These are phyloP conservation scores for Trichopria drosophilae DNA, from an alignment of 2,888 invertebrate genomes.

Conservation along the genomic window DNA sequence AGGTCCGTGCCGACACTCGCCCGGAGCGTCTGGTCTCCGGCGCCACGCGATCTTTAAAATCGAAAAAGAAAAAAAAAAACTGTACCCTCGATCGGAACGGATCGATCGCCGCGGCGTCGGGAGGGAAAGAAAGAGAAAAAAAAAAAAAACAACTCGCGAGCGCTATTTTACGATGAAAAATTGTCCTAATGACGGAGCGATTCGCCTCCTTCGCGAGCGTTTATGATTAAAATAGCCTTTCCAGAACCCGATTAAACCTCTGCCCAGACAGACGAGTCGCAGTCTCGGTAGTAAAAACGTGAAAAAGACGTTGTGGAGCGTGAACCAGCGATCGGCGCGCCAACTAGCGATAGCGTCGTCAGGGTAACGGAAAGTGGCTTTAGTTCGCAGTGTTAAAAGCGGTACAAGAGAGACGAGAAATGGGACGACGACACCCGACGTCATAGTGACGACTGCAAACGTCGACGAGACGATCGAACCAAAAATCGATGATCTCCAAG, in stretches of 20 bases:
- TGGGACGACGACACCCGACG: no score
- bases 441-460: no score
- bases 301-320: constrained; percentile 30
- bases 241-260: constrained; percentile 79
- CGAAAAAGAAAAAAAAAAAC: no score
- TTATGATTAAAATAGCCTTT: constrained; percentile 81
- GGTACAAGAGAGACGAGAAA: constrained; percentile 40
- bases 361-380: constrained; percentile 13
- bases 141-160: no score
- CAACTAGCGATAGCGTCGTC: constrained; percentile 9
- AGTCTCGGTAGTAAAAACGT: constrained; percentile 61
- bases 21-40: no score
- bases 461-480: no score
- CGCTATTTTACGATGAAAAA: constrained; percentile 8
- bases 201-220: constrained; percentile 68
- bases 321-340: constrained; percentile 29
- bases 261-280: constrained; percentile 68
- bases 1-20: no score
- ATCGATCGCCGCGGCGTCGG: no score
- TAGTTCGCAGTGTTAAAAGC: constrained; percentile 36
- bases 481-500: no score
- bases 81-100: no score
- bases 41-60: no score
- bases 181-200: constrained; percentile 38
- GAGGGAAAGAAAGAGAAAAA: no score